phyloP scores from a whole-genome alignment of 2,797 vertebrate genomes.

The Fratercula arctica region DNA sequence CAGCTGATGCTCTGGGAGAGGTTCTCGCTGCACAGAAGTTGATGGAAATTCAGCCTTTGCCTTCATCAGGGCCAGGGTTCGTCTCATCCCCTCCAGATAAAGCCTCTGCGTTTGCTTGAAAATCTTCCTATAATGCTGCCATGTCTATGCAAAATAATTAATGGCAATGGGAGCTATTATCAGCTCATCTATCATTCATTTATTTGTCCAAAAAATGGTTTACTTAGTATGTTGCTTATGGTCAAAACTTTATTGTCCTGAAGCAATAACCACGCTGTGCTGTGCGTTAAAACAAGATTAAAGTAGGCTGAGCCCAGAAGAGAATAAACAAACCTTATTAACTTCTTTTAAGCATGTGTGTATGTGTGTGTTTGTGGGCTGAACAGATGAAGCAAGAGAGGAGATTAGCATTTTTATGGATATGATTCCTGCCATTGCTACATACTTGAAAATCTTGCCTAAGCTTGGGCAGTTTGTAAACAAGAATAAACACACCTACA shows the following conservation, averaged over 20 bases:
- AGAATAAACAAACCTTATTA: conserved; percentile 9
- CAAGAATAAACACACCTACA: conserved; percentile 38
- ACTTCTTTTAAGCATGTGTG: not conserved
- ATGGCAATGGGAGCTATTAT: not conserved
- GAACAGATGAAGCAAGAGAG: conserved; percentile 26
- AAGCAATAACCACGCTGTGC: not conserved
- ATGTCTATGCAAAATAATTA: not conserved
- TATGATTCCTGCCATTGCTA: conserved; percentile 54
- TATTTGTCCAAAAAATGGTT: not conserved
- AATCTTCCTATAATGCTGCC: not conserved
- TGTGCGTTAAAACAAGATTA: conserved; percentile 3
- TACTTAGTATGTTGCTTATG: not conserved
- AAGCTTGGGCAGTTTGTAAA: conserved; percentile 51
- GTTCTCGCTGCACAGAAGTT: not conserved
- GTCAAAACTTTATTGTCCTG: not conserved
- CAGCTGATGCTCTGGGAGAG: not conserved
- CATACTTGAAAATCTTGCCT: conserved; percentile 16
- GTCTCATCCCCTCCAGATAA: not conserved
- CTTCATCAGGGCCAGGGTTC: not conserved
- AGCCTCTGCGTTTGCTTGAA: not conserved
- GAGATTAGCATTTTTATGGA: conserved; percentile 44
- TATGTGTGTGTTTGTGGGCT: conserved; percentile 3
- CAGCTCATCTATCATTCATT: not conserved
- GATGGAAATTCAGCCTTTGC: not conserved
- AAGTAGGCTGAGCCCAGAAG: not conserved